These are phyloP conservation scores for Eonycteris spelaea DNA, from an alignment of 2,113 vertebrate genomes.

Conservation along the genomic window DNA sequence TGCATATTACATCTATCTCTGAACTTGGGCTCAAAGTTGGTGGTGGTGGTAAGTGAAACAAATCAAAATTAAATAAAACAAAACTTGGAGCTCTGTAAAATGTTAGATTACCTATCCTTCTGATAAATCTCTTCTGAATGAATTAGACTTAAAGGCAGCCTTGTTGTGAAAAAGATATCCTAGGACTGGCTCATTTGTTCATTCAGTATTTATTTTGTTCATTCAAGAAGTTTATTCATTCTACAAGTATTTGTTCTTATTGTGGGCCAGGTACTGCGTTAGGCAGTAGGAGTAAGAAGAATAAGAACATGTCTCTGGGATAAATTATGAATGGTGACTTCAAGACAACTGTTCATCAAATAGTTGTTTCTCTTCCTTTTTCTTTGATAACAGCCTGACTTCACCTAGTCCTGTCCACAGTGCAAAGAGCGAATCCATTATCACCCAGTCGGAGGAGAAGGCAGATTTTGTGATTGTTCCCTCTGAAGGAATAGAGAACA, in stretches of 20 bases:
- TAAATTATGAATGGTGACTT: slow-evolving; percentile 6
- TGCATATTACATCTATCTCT: background rate
- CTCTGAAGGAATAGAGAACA: slow-evolving; percentile 80
- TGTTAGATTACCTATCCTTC: background rate
- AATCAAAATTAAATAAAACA: background rate
- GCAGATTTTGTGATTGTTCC: slow-evolving; percentile 81
- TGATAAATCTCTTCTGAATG: background rate
- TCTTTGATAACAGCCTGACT: slow-evolving; percentile 83
- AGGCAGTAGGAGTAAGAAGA: background rate
- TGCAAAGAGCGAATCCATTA: slow-evolving; percentile 83
- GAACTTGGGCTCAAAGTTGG: background rate
- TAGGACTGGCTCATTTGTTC: background rate
- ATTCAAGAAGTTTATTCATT: background rate
- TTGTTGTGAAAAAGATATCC: background rate
- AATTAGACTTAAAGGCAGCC: slow-evolving; percentile 24
- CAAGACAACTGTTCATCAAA: background rate
- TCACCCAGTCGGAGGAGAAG: slow-evolving; percentile 85
- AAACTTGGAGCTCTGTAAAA: background rate
- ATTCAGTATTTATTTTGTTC: slow-evolving; percentile 22
- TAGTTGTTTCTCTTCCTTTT: slow-evolving; percentile 55
- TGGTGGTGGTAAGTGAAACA: background rate
- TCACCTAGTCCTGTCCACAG: slow-evolving; percentile 90
- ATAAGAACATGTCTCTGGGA: background rate
- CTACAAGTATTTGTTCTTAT: background rate
- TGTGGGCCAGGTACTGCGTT: background rate